Conservation (phyloP, 2,888 invertebrate genomes). For the Andrena fulva region DNA sequence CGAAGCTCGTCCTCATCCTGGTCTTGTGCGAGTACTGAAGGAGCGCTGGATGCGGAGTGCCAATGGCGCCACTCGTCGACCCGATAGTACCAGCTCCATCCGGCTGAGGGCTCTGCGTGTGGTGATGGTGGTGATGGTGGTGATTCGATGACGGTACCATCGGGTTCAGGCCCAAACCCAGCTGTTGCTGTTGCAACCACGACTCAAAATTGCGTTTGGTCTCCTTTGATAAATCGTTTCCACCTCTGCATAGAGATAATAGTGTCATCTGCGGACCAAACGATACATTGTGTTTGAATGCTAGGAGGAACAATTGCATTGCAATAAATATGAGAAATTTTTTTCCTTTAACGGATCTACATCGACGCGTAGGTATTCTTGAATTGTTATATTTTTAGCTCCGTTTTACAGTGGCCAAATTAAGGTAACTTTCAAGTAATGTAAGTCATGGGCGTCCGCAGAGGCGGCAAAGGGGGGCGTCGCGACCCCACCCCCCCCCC, state of each 20-base stretch:
- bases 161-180: conserved; percentile 80
- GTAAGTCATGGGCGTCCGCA: too few relatives aligned
- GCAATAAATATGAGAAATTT: background rate
- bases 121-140: conserved; percentile 74
- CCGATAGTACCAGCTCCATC: conserved; percentile 84
- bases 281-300: background rate
- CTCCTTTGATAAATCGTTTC: conserved; percentile 93
- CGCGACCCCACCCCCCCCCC: too few relatives aligned
- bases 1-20: conserved; percentile 98
- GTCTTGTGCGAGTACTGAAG: conserved; percentile 90
- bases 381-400: too few relatives aligned
- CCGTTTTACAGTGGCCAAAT: too few relatives aligned
- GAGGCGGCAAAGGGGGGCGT: too few relatives aligned
- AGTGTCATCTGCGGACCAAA: conserved; percentile 88
- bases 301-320: background rate
- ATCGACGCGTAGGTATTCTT: too few relatives aligned
- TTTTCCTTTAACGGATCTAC: background rate
- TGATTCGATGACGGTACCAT: conserved; percentile 77
- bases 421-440: too few relatives aligned
- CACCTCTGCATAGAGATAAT: conserved; percentile 93
- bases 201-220: conserved; percentile 95
- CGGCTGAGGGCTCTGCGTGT: conserved; percentile 81
- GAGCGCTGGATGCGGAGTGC: conserved; percentile 89
- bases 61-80: conserved; percentile 85
- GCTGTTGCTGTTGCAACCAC: conserved; percentile 87